Evolutionary conservation across 2,888 invertebrate species (phyloP).

Genomic region (Cephus spinipes): DNA sequence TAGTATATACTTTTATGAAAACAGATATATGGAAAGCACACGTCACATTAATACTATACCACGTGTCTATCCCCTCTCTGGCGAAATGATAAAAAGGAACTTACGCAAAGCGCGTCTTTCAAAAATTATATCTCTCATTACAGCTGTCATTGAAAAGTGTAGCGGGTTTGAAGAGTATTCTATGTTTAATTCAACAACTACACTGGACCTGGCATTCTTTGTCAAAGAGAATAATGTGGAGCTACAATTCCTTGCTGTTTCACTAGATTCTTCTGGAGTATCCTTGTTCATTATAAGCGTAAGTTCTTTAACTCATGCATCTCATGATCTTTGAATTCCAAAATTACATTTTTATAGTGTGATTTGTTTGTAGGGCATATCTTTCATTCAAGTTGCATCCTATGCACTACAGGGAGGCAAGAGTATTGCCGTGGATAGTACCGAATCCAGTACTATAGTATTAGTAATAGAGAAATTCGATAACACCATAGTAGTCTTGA

Average conservation of each 20-base stretch:
- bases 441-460: slow-evolving; percentile 24
- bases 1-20: not conserved
- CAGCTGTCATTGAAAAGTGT: not conserved
- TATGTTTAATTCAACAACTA: slow-evolving; percentile 21
- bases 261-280: slow-evolving; percentile 33
- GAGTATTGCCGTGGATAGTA: slow-evolving; percentile 33
- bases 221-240: slow-evolving; percentile 19
- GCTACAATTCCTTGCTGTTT: slow-evolving; percentile 33
- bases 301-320: not conserved
- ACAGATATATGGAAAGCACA: not conserved
- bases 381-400: slow-evolving; percentile 15
- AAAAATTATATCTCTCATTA: not conserved
- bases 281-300: slow-evolving; percentile 17
- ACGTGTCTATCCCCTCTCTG: not conserved
- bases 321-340: not conserved
- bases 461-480: slow-evolving; percentile 33
- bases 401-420: slow-evolving; percentile 32
- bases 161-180: slow-evolving; percentile 31
- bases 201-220: slow-evolving; percentile 37
- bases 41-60: not conserved
- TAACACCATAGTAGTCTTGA: slow-evolving; percentile 21
- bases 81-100: not conserved
- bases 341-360: not conserved
- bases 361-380: slow-evolving; percentile 18
- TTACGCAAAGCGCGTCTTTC: not conserved